phyloP scores from a whole-genome alignment of 1,140 invertebrate species.

The Oncopodura yosiiana region DNA sequence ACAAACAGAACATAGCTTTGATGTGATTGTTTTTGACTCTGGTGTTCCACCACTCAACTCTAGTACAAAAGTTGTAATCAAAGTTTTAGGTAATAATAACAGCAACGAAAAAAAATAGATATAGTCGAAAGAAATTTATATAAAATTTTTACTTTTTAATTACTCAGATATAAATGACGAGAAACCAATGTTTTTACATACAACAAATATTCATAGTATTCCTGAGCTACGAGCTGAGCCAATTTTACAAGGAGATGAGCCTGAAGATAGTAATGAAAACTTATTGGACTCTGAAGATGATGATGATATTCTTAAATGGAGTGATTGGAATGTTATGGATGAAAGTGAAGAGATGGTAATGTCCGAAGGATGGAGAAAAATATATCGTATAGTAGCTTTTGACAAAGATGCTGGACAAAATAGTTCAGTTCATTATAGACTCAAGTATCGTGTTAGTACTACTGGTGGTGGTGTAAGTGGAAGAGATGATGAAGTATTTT shows the following conservation, averaged over 20 bases:
- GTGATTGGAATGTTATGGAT: constrained; percentile 31
- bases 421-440: constrained; percentile 65
- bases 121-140: too few species aligned
- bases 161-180: constrained; percentile 40
- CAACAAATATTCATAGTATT: constrained; percentile 37
- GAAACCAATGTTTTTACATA: constrained; percentile 36
- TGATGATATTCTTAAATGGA: constrained; percentile 32
- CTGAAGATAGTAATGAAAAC: constrained; percentile 22
- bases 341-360: constrained; percentile 5
- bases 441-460: constrained; percentile 52
- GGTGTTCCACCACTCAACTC: constrained; percentile 63
- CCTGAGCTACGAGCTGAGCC: constrained; percentile 32
- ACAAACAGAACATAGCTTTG: constrained; percentile 38
- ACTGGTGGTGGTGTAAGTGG: constrained; percentile 54
- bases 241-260: constrained; percentile 24
- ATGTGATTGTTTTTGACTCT: constrained; percentile 66
- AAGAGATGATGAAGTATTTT: constrained; percentile 63
- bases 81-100: too few species aligned
- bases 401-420: constrained; percentile 74
- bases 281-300: constrained; percentile 22
- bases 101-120: too few species aligned
- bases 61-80: constrained; percentile 69
- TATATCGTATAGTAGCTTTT: constrained; percentile 64
- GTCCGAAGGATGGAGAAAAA: constrained; percentile 30
- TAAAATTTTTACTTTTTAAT: too few species aligned